Conservation (phyloP, 2,888 invertebrate genomes). For the Eudasyphora cyanicolor region DNA sequence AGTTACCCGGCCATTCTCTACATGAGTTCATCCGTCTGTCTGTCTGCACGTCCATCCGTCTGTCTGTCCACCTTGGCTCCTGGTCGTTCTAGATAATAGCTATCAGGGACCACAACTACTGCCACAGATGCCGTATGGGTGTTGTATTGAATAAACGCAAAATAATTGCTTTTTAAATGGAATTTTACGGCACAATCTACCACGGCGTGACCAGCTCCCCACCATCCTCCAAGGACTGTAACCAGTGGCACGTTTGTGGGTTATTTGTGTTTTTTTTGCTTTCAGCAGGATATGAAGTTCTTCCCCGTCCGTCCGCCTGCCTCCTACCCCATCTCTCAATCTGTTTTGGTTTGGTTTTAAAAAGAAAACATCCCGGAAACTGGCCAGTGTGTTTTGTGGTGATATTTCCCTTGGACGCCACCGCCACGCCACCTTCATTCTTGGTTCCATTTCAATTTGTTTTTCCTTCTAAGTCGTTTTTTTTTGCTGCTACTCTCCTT, state of each 20-base stretch:
- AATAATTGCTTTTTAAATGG: constrained; percentile 73
- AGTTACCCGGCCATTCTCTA: neutral
- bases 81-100: neutral
- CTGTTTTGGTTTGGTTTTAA: constrained; percentile 14
- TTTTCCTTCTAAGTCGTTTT: constrained; percentile 22
- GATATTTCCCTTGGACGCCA: neutral
- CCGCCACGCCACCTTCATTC: neutral
- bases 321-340: too few relatives aligned
- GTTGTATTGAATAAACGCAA: constrained; percentile 71
- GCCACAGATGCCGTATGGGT: constrained; percentile 59
- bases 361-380: neutral
- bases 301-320: too few relatives aligned
- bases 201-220: too few relatives aligned
- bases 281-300: too few relatives aligned
- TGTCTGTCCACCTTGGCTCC: neutral
- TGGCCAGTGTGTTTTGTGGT: constrained; percentile 39
- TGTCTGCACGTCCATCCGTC: neutral
- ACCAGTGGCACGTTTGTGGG: constrained; percentile 40
- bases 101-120: constrained; percentile 15
- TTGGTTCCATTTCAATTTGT: neutral
- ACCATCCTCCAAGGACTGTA: too few relatives aligned
- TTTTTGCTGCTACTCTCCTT: constrained; percentile 19
- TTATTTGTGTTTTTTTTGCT: neutral
- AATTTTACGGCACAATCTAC: constrained; percentile 63
- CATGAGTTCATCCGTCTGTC: neutral